Base-by-base conservation (phyloP, 2,113 vertebrate species). In the Herpetotheres cachinnans region DNA sequence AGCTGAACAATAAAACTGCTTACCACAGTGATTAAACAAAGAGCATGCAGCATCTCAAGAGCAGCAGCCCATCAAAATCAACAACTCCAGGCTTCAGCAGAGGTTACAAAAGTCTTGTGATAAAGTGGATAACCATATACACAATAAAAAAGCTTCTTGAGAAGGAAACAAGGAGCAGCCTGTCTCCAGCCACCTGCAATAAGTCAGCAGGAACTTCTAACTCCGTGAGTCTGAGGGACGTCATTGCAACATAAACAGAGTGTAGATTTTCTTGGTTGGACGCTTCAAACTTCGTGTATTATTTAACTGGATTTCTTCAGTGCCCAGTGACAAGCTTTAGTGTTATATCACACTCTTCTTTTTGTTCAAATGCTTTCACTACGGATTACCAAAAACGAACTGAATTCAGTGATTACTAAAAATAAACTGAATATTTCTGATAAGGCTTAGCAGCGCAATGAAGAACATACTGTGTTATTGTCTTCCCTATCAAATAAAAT, bases 1-100 rank as follows among this genome's bases (percentile, higher is more conserved):
- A 94, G 81, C 52, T 89, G 82, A 77, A 77, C 65, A 77, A 91
- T 63, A 74, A 89, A 92, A 84, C 52, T 91, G 89, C 80, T 95
- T 86, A 89, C 47, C 30, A 86, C 47, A 86, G 72, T 74, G 80
- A 93, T 73, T 94, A 96, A 96, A 91, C 83, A 89, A 80, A 91
- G 65, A 91, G 15, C 34, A 67, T 65, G 77, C 34, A 38, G 78
- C 66, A 73, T 88, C 34, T 72, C 70, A 93, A 96, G 54, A 85
- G 42, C 27, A 92, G 58, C 49, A 90, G 46, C 40, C 71, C 54
- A 72, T 26, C 62, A 88, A 76, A 96, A 85, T 61, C 62, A 91
- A 77, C 67, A 91, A 49, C 42, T 85, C 40, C 19, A 87, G 52
- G 58, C 84, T 89, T 82, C 84, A 90, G 58, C 66, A 87, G 38